phyloP scores from a whole-genome alignment of 37 sponge, comb jelly and placozoan species.

The Oscarella lobularis region DNA sequence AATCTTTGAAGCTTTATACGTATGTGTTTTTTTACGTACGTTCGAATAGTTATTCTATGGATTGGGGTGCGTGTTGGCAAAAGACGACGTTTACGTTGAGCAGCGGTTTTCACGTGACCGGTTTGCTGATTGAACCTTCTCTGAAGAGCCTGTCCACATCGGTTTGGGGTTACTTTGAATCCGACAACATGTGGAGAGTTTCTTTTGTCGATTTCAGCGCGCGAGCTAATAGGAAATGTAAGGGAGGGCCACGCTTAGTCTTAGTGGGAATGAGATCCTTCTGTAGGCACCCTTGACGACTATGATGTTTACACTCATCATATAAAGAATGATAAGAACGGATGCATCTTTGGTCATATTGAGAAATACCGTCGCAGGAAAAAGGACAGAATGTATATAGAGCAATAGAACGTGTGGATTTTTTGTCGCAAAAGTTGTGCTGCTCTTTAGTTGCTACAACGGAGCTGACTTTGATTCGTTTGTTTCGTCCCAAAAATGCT shows the following conservation, averaged over 20 bases:
- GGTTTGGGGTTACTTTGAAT: neutral
- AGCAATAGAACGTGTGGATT: neutral
- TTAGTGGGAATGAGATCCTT: neutral
- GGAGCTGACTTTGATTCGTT: neutral
- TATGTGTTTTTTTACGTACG: neutral
- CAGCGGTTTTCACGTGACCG: neutral
- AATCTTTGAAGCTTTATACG: neutral
- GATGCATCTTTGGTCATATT: neutral
- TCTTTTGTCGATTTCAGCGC: neutral
- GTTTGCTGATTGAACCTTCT: neutral
- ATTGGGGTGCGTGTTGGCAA: conserved; percentile 1
- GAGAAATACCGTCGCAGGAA: neutral
- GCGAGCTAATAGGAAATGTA: no score
- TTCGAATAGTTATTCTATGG: neutral
- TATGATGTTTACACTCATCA: neutral
- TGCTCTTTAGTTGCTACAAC: neutral
- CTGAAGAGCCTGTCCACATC: neutral
- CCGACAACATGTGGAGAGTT: neutral
- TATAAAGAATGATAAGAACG: neutral
- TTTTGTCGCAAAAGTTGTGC: neutral
- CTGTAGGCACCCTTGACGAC: neutral
- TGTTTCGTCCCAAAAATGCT: neutral
- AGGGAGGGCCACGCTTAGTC: no score
- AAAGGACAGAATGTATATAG: neutral
- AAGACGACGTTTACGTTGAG: neutral